Base-by-base conservation (phyloP, 2,113 vertebrate species). In the Bufo bufo region DNA sequence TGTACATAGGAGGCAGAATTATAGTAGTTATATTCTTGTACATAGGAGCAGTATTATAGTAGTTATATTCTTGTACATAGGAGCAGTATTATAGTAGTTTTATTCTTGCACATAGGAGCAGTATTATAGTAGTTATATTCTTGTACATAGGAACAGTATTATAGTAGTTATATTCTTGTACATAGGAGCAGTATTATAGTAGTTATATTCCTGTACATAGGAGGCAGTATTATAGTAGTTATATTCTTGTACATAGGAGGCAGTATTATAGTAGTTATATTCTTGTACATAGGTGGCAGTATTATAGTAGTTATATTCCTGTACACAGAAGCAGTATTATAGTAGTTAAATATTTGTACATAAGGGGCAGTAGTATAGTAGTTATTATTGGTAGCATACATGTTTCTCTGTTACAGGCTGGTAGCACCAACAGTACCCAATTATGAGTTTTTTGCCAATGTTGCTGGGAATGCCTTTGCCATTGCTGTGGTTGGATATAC, bases 401-500 rank as follows among this genome's bases (percentile, higher is more conserved):
- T 17, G 89, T 74, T 86, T 50, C 87, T 77, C 87, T 75, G 7
- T 69, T 75, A 16, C 75, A 99, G 98, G 87, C 91, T 99, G 90
- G 92, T 94, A 89, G 86, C 95, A 0, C 98, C 98, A 0, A 90
- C 90, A 72, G 61, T 82, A 8, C 98, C 98, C 49, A 87, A 52
- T 0, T 0, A 84, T 63, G 92, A 91, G 54, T 90, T 96, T 84
- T 96, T 99, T 43, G 84, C 91, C 20, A 90, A 92, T 77, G 93
- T 99, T 59, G 91, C 93, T 0, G 98, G 97, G 2, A 97, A 98
- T 0, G 97, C 97, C 75, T 99, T 99, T 0, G 95, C 98, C 90
- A 95, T 99, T 4, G 92, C 98, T 0, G 95, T 99, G 84, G 98
- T 99, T 4, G 97, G 97, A 17, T 99, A 98, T 0, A 96, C 97